Conservation (phyloP, 2,888 invertebrate genomes). For the Eilema griseolum region DNA sequence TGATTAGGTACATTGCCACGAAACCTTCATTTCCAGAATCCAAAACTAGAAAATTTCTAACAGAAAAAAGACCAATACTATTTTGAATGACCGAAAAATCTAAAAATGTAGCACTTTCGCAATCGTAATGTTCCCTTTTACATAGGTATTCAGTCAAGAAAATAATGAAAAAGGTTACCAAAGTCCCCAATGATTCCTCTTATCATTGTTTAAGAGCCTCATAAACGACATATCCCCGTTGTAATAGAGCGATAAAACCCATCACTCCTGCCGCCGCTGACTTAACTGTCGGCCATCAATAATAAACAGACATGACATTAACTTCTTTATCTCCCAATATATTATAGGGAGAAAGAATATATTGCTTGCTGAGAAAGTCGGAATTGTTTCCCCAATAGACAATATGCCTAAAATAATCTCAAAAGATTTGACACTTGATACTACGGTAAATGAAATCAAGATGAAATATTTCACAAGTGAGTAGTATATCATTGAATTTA, state of each 20-base stretch:
- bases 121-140: background rate
- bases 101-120: no score
- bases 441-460: background rate
- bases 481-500: background rate
- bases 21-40: no score
- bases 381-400: conserved; percentile 8
- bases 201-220: background rate
- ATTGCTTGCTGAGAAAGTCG: conserved; percentile 7
- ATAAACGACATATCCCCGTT: conserved; percentile 5
- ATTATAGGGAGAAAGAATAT: conserved; percentile 20
- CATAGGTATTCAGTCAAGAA: background rate
- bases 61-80: no score
- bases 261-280: conserved; percentile 14
- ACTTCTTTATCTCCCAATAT: conserved; percentile 38
- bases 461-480: background rate
- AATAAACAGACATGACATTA: conserved; percentile 19
- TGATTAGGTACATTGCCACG: no score
- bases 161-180: background rate
- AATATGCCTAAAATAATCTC: conserved; percentile 1
- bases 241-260: conserved; percentile 13
- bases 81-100: no score
- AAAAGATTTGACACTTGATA: background rate
- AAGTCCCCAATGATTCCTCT: background rate
- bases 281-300: conserved; percentile 35
- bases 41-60: no score